These are phyloP conservation scores for Drosophila peninsularis DNA, from an alignment of 2,888 invertebrate species.

Conservation along the genomic window DNA sequence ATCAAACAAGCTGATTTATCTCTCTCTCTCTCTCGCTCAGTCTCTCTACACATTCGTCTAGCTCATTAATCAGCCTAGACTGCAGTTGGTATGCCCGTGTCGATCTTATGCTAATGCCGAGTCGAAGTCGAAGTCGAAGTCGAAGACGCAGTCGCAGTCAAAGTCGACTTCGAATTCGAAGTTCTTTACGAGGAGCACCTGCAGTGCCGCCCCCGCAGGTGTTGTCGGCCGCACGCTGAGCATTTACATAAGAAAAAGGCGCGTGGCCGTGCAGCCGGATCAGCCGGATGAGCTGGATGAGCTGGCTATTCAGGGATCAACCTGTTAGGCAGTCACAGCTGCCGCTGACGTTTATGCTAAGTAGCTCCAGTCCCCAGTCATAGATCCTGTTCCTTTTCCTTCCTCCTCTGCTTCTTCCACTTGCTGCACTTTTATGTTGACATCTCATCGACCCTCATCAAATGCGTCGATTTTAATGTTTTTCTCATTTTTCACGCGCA, in stretches of 20 bases:
- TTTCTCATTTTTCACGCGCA: slow-evolving; percentile 67
- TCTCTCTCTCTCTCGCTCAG: background rate
- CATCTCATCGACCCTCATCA: slow-evolving; percentile 76
- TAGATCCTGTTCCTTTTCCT: slow-evolving; percentile 17
- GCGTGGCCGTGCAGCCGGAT: slow-evolving; percentile 38
- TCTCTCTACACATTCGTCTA: background rate
- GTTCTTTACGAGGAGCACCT: slow-evolving; percentile 15
- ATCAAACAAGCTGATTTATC: slow-evolving; percentile 72
- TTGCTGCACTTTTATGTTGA: slow-evolving; percentile 46
- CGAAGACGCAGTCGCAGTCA: background rate
- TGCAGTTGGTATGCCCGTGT: background rate
- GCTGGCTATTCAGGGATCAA: slow-evolving; percentile 24
- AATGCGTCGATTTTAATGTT: slow-evolving; percentile 70
- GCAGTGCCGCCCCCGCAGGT: slow-evolving; percentile 34
- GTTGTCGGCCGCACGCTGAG: slow-evolving; percentile 17
- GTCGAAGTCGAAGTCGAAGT: background rate
- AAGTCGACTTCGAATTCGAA: background rate
- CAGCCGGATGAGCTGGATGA: slow-evolving; percentile 3
- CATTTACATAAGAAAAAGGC: slow-evolving; percentile 63
- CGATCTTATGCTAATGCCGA: slow-evolving; percentile 3
- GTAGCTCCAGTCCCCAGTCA: slow-evolving; percentile 16
- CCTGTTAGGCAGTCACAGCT: slow-evolving; percentile 35
- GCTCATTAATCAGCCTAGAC: slow-evolving; percentile 9
- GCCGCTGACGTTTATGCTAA: slow-evolving; percentile 14
- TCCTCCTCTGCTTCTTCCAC: background rate